Evolutionary conservation across 2,888 invertebrate species (phyloP).

Genomic region (Lithosia quadra): DNA sequence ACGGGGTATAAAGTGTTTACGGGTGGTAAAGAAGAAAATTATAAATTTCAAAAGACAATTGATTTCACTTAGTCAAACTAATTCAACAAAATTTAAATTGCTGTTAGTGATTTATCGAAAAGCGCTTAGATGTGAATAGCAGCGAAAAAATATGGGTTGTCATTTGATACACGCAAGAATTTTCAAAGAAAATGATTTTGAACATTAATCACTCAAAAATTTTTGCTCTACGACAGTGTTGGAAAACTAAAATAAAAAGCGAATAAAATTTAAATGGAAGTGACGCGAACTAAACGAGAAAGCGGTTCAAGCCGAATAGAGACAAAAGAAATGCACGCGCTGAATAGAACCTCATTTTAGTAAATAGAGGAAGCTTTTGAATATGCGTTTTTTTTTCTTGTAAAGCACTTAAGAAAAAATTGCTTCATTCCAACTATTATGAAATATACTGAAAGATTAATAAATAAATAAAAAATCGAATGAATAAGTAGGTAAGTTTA

Average conservation of each 20-base stretch:
- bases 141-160: too few species aligned
- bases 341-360: slow-evolving; percentile 8
- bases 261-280: slow-evolving; percentile 23
- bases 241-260: slow-evolving; percentile 9
- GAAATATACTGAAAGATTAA: neutral
- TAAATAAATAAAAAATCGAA: neutral
- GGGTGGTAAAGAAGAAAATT: too few species aligned
- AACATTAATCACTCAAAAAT: slow-evolving; percentile 8
- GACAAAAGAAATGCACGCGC: slow-evolving; percentile 12
- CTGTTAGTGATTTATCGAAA: too few species aligned
- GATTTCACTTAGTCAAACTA: too few species aligned
- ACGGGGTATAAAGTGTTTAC: too few species aligned
- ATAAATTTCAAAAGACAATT: too few species aligned
- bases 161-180: too few species aligned
- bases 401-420: neutral
- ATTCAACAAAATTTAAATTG: too few species aligned
- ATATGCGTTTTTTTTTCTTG: neutral
- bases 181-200: neutral
- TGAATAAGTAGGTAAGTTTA: too few species aligned
- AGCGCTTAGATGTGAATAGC: too few species aligned
- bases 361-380: neutral
- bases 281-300: slow-evolving; percentile 22
- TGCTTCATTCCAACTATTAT: neutral
- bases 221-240: slow-evolving; percentile 8
- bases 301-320: slow-evolving; percentile 23